Base-by-base conservation (phyloP, 2,113 vertebrate genomes). In the Archilochus colubris region DNA sequence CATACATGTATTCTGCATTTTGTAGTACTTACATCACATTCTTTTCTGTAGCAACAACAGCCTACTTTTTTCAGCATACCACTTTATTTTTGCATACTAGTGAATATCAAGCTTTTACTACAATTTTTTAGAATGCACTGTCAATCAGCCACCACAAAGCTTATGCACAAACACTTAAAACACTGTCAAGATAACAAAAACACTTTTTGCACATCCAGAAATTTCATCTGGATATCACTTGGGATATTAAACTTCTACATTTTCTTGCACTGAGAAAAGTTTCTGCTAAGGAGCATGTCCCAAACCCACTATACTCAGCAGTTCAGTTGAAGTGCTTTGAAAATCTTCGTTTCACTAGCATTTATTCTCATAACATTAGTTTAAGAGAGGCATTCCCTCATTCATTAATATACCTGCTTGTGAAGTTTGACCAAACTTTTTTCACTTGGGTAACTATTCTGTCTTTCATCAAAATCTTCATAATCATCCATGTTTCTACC, bases 391-490 rank as follows among this genome's bases (percentile, higher is more conserved):
- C 7, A 30, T 31, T 72, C 59, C 40, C 10, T 59, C 31, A 69
- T 46, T 50, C 40, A 77, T 48, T 66, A 86, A 75, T 17, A 90
- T 97, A 99, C 99, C 98, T 99, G 99, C 94, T 99, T 98, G 77
- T 99, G 99, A 88, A 99, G 98, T 70, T 98, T 98, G 51, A 98
- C 97, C 33, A 99, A 93, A 86, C 90, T 97, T 92, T 97, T 98
- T 96, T 99, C 98, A 95, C 97, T 99, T 61, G 98, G 98, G 48
- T 98, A 97, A 50, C 86, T 96, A 77, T 97, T 98, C 58, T 97
- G 98, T 85, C 99, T 99, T 97, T 99, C 99, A 82, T 99, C 99
- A 98, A 99, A 99, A 97, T 99, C 99, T 98, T 99, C 99, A 90
- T 99, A 99, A 83, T 98, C 98, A 67, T 99, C 98, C 98, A 98